Evolutionary conservation across 2,797 vertebrate species (phyloP).

Genomic region (Artibeus lituratus): DNA sequence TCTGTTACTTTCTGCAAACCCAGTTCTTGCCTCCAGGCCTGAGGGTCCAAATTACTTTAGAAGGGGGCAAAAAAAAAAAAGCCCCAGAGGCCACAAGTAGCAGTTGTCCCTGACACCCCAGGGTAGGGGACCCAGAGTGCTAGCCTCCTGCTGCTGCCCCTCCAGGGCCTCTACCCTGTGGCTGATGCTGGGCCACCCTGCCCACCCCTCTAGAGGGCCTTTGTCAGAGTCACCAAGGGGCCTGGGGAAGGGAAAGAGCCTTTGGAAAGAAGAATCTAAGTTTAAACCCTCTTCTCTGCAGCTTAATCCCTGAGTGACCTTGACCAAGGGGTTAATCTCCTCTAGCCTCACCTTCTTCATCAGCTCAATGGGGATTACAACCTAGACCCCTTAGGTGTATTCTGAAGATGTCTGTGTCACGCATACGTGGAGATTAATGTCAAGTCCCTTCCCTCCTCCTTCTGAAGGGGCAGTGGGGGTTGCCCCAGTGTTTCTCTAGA

Average conservation of each 20-base stretch:
- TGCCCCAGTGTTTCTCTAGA: background rate
- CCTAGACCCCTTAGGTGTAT: background rate
- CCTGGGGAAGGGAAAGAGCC: background rate
- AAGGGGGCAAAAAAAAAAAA: background rate
- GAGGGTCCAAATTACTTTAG: background rate
- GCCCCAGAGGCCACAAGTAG: background rate
- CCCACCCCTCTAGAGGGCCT: accelerated
- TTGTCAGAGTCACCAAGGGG: background rate
- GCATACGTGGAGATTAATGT: accelerated
- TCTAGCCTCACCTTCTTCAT: background rate
- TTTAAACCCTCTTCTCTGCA: background rate
- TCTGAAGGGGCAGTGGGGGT: background rate
- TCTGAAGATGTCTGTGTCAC: too few relatives aligned
- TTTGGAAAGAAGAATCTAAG: background rate
- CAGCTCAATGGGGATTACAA: accelerated
- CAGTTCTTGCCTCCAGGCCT: background rate
- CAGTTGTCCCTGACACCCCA: background rate
- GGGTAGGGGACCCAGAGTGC: background rate
- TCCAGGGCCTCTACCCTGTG: background rate
- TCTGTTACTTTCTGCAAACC: background rate
- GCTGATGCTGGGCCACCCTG: background rate
- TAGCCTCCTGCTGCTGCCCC: background rate
- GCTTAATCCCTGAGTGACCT: background rate
- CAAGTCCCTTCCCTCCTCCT: background rate
- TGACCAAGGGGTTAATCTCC: background rate